Evolutionary conservation across 2,113 vertebrate species (phyloP), one percentile per base, ranked within the genome.

Genomic region (Okapia johnstoni): DNA sequence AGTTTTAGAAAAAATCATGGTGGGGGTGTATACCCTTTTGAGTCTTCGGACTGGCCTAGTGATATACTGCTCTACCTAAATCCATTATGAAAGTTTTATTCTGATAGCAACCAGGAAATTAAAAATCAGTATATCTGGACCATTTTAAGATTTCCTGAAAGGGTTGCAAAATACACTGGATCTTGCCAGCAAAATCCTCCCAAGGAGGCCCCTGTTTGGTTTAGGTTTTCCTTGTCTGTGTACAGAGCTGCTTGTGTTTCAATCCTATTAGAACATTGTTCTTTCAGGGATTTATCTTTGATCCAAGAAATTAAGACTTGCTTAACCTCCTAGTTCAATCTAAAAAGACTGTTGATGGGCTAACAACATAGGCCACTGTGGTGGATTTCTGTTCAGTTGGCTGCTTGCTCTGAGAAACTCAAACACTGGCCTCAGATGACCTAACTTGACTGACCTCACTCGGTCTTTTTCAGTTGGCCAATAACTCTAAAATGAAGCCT

Each of bases 241-340:
- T 52, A 96, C 36, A 97, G 61, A 61, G 48, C 17, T 96, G 48
- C 25, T 95, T 96, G 93, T 86, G 76, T 77, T 94, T 91, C n/a
- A 81, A n/a, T 52, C 26, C 66, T 85, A 90, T 60, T 85, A 87
- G 61, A 93, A 73, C 33, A 92, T 28, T 36, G 46, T 19, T 76
- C 52, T 96, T 89, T 84, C 0, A 84, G 84, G 86, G 85, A 97
- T 96, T 96, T 97, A 96, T 52, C 97, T 97, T 94, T 96, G 77
- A 86, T 91, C 25, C 50, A 96, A 93, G 61, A 97, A 98, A 96
- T 87, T 52, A 92, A 98, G 87, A 90, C 79, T 90, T 94, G 52
- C 23, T 98, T 87, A 85, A 93, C 73, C 57, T 96, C 28, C 40
- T 46, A 93, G 87, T 90, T 96, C 40, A 88, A 25, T 85, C 86